Evolutionary conservation across 2,888 invertebrate genomes (phyloP).

Genomic region (Drosophila quinaria): DNA sequence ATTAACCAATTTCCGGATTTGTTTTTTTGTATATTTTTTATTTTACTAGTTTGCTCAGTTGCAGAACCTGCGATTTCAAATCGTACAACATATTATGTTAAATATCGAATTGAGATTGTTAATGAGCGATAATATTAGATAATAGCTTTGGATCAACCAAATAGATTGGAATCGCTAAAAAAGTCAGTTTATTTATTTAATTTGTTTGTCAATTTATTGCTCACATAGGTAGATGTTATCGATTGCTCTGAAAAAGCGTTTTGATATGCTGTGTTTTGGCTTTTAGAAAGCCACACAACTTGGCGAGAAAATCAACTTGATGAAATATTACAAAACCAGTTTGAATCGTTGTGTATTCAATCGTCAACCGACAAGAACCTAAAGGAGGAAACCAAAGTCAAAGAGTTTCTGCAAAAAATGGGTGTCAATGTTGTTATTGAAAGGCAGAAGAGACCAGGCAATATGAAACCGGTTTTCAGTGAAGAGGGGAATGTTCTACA

Average conservation of each 20-base stretch:
- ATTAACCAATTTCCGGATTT: constrained; percentile 71
- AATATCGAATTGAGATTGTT: constrained; percentile 19
- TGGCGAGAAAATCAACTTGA: not conserved
- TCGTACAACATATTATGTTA: constrained; percentile 17
- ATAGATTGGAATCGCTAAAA: not conserved
- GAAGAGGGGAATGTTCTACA: constrained; percentile 26
- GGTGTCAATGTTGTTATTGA: constrained; percentile 44
- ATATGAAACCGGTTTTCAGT: constrained; percentile 44
- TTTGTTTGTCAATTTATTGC: not conserved
- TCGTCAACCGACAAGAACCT: constrained; percentile 27
- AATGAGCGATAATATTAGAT: constrained; percentile 37
- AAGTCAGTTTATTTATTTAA: not conserved
- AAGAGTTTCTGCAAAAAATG: constrained; percentile 49
- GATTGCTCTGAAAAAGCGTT: not conserved
- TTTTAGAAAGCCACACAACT: constrained; percentile 21
- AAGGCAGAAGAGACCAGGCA: constrained; percentile 13
- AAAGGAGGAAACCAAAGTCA: constrained; percentile 36
- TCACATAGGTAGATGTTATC: not conserved
- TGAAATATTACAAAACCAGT: constrained; percentile 44
- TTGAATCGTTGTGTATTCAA: constrained; percentile 8
- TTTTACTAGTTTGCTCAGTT: not conserved
- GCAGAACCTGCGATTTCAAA: constrained; percentile 5
- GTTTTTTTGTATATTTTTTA: not conserved
- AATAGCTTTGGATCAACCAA: constrained; percentile 27
- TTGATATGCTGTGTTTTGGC: not conserved